phyloP scores from a whole-genome alignment of 2,113 vertebrate species.

The Strix aluco region DNA sequence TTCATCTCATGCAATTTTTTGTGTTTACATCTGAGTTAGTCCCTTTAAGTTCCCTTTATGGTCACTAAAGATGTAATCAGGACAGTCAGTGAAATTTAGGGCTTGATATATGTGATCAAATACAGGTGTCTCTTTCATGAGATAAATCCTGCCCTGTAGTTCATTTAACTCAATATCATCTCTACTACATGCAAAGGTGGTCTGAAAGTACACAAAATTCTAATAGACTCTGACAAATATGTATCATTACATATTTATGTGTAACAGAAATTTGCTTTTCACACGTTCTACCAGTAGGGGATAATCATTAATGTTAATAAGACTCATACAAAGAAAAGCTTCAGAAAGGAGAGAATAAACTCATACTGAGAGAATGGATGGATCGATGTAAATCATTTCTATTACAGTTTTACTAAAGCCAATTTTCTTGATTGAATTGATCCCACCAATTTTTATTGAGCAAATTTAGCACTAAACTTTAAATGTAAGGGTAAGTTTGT shows the following conservation, averaged over 20 bases:
- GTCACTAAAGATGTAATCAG: background rate
- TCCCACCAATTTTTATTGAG: background rate
- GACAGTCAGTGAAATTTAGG: background rate
- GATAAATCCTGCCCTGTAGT: background rate
- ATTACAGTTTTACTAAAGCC: background rate
- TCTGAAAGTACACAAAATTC: background rate
- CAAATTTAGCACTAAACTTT: background rate
- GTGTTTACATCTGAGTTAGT: background rate
- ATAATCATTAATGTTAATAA: background rate
- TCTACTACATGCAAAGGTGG: background rate
- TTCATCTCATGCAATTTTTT: background rate
- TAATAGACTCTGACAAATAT: background rate
- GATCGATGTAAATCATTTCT: background rate
- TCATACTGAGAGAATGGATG: background rate
- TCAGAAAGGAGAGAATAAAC: background rate
- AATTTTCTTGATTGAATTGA: background rate
- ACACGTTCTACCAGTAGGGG: fast-evolving
- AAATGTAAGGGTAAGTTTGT: fast-evolving
- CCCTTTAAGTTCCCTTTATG: background rate
- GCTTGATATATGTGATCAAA: background rate
- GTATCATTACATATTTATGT: background rate
- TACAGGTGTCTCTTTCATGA: background rate
- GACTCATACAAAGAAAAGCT: background rate
- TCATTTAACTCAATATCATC: background rate
- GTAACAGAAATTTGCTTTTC: background rate